Evolutionary conservation across 1,140 invertebrate species (phyloP).

Genomic region (Pseudomyrmex concolor): DNA sequence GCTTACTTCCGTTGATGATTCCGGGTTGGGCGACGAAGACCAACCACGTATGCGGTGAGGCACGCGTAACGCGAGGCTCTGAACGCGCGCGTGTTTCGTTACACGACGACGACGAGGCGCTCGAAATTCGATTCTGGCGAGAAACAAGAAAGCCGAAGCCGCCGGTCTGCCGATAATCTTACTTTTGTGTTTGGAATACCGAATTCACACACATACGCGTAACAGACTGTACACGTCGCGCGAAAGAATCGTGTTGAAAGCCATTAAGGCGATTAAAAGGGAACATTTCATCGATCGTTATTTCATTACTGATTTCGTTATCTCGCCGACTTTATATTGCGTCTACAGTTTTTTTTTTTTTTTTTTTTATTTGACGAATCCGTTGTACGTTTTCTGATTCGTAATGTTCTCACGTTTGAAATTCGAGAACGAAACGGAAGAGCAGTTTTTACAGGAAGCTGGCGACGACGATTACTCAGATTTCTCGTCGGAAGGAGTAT

Average conservation of each 20-base stretch:
- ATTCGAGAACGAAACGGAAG: slow-evolving; percentile 50
- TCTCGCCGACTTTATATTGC: background rate
- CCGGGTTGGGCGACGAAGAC: slow-evolving; percentile 36
- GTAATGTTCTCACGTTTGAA: slow-evolving; percentile 61
- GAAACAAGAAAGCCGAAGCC: slow-evolving; percentile 71
- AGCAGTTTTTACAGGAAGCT: slow-evolving; percentile 52
- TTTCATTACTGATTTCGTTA: background rate
- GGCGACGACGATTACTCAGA: slow-evolving; percentile 72
- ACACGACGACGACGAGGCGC: slow-evolving; percentile 70
- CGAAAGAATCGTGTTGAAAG: slow-evolving; percentile 7
- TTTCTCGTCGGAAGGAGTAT: slow-evolving; percentile 78
- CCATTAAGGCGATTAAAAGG: background rate
- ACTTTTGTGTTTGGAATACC: slow-evolving; percentile 71
- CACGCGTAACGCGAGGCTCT: slow-evolving; percentile 72
- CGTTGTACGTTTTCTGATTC: background rate
- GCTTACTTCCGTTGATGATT: slow-evolving; percentile 53
- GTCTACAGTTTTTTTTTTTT: background rate
- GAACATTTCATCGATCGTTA: background rate
- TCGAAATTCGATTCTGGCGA: slow-evolving; percentile 72
- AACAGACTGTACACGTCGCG: slow-evolving; percentile 41
- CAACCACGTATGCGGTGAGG: slow-evolving; percentile 67
- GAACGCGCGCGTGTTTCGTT: slow-evolving; percentile 70
- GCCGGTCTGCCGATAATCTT: slow-evolving; percentile 60
- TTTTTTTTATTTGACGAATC: background rate
- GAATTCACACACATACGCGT: slow-evolving; percentile 63